Evolutionary conservation across 2,113 vertebrate genomes (phyloP).

Genomic region (Antechinus stuartii): DNA sequence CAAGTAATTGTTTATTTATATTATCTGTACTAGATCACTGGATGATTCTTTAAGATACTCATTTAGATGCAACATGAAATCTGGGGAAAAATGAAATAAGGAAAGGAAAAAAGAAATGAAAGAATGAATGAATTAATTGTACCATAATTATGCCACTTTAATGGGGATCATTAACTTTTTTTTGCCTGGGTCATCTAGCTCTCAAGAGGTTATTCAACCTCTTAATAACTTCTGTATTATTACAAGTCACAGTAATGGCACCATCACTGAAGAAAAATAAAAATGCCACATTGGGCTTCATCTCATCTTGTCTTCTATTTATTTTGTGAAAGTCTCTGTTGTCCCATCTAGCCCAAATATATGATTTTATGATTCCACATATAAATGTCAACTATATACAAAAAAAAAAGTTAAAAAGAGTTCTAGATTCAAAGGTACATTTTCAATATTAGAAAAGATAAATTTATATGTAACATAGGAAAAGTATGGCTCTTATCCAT

Average conservation of each 20-base stretch:
- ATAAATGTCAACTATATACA: too few relatives aligned
- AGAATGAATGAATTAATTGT: background rate
- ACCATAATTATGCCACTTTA: background rate
- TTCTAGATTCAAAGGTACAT: background rate
- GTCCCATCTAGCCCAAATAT: too few relatives aligned
- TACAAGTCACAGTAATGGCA: background rate
- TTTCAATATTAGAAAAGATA: background rate
- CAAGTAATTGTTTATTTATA: background rate
- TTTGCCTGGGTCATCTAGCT: background rate
- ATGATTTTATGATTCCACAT: too few relatives aligned
- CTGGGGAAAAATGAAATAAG: too few relatives aligned
- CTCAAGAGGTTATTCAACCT: background rate
- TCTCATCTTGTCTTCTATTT: background rate
- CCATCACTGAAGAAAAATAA: conserved; percentile 24
- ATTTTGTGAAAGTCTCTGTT: background rate
- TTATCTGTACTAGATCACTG: background rate
- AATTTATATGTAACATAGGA: background rate
- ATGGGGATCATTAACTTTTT: background rate
- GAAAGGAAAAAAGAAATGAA: too few relatives aligned
- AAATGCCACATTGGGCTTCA: background rate
- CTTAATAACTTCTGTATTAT: background rate
- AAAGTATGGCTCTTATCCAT: background rate
- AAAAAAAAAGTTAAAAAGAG: background rate
- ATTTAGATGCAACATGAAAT: too few relatives aligned
- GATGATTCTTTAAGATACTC: background rate